Base-by-base conservation (phyloP, 2,797 vertebrate species). In the Lepilemur septentrionalis region DNA sequence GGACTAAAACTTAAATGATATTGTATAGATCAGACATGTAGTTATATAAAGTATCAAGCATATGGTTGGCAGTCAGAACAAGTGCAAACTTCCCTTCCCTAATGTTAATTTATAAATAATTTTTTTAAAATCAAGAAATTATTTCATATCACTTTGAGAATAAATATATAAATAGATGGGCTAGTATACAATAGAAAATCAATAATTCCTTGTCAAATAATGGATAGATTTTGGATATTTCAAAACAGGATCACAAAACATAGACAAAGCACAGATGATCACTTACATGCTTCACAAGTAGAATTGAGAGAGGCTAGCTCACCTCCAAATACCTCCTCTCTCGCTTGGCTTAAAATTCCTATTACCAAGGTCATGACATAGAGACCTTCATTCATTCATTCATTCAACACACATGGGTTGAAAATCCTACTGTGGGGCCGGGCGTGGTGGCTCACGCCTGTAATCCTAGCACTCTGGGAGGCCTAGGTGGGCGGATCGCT, bases 221-320 rank as follows among this genome's bases (percentile, higher is more conserved):
- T 91, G 65, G 23, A n/a, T 92, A 73, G 30, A 3, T 91, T 79
- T 67, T 81, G 50, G 43, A 52, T 89, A 80, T 94, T 89, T 95
- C 20, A 25, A 84, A 94, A 85, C 30, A 80, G 46, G 38, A 13
- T 30, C 38, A 67, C 8, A 59, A 59, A 30, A 67, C 48, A 59
- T 20, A 46, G 23, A 84, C 41, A 69, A 80, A 63, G 20, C 38
- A 38, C 7, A 61, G 22, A 43, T 85, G 20, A 61, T 84, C 6
- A 35, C 12, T 89, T 75, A 50, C 48, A 55, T 73, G 67, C 20
- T 91, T 92, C 41, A 7, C 22, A 89, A 92, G 35, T 81, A 14
- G 35, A 61, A 75, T 9, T 50, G 73, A 93, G 69, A 93, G 69
- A 69, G 12, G 50, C 35, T 50, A 65, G 32, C 12, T 80, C 55